Conservation (phyloP, 2,888 invertebrate genomes). For the Trachelus iudaicus region DNA sequence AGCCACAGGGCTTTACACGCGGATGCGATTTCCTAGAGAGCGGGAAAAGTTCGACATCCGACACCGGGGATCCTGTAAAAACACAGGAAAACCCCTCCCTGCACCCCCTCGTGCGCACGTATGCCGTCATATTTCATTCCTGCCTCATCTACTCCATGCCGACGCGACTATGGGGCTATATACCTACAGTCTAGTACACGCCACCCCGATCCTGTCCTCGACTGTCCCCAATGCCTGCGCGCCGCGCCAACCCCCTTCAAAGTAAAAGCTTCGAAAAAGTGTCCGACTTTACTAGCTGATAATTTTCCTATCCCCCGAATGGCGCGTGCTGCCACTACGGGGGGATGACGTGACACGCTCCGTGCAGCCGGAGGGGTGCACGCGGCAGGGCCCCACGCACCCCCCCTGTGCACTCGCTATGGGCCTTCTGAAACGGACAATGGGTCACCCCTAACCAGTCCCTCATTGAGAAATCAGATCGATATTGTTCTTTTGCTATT, state of each 20-base stretch:
- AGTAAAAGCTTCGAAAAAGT: constrained; percentile 28
- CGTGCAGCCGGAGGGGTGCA: constrained; percentile 23
- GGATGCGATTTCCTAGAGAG: constrained; percentile 3
- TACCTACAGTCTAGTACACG: neutral
- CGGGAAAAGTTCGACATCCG: constrained; percentile 32
- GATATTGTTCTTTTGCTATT: constrained; percentile 32
- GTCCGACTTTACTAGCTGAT: constrained; percentile 42
- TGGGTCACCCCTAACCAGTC: constrained; percentile 23
- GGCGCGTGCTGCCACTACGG: constrained; percentile 24
- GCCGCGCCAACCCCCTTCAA: neutral
- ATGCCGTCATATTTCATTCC: constrained; percentile 37
- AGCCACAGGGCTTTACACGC: neutral
- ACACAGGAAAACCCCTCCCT: constrained; percentile 30
- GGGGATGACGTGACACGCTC: constrained; percentile 33
- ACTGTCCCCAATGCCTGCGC: constrained; percentile 15
- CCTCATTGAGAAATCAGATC: constrained; percentile 16
- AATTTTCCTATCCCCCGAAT: constrained; percentile 36
- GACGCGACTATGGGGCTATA: neutral
- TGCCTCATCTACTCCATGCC: constrained; percentile 32
- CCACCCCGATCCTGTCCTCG: neutral
- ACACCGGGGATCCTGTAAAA: constrained; percentile 40
- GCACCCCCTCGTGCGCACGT: neutral
- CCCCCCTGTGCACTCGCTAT: neutral
- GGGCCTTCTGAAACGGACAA: constrained; percentile 30
- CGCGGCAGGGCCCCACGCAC: constrained; percentile 21